phyloP scores from a whole-genome alignment of 2,113 vertebrate genomes.

The Pampusana beccarii region DNA sequence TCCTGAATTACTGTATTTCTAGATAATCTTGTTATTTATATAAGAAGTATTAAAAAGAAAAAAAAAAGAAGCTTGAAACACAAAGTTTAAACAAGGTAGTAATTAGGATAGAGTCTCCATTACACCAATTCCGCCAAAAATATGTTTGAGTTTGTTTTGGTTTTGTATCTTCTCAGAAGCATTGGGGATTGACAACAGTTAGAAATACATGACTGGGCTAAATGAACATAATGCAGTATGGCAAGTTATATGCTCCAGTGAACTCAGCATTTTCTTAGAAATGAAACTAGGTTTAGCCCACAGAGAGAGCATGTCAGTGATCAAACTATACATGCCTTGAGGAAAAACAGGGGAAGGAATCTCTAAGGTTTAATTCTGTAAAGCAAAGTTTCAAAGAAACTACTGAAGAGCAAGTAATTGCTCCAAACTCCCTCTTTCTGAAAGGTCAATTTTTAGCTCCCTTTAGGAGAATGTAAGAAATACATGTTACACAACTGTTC shows the following conservation, averaged over 20 bases:
- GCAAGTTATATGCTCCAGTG: conserved; percentile 29
- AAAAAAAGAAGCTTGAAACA: not conserved
- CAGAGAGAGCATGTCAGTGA: conserved; percentile 51
- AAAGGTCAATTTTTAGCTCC: conserved; percentile 25
- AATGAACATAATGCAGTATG: not conserved
- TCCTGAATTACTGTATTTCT: not conserved
- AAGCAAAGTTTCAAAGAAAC: conserved; percentile 41
- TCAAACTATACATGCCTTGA: conserved; percentile 47
- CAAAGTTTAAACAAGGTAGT: not conserved
- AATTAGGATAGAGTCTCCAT: not conserved
- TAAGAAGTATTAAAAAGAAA: not conserved
- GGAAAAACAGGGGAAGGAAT: conserved; percentile 28
- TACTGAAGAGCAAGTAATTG: conserved; percentile 42
- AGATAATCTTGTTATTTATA: not conserved
- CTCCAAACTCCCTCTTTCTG: not conserved
- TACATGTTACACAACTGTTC: not conserved
- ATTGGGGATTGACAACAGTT: not conserved
- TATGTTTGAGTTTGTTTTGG: not conserved
- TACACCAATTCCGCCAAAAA: not conserved
- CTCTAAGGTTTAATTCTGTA: conserved; percentile 54
- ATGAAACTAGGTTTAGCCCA: conserved; percentile 55
- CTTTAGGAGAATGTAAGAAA: conserved; percentile 17
- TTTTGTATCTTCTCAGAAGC: not conserved
- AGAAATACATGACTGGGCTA: not conserved
- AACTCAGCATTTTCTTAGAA: conserved; percentile 20